Percentiles rank a stretch among this genome's conserved stretches.
Conservation (phyloP, 1,140 invertebrate genomes). For the Lepidurus couesii region DNA sequence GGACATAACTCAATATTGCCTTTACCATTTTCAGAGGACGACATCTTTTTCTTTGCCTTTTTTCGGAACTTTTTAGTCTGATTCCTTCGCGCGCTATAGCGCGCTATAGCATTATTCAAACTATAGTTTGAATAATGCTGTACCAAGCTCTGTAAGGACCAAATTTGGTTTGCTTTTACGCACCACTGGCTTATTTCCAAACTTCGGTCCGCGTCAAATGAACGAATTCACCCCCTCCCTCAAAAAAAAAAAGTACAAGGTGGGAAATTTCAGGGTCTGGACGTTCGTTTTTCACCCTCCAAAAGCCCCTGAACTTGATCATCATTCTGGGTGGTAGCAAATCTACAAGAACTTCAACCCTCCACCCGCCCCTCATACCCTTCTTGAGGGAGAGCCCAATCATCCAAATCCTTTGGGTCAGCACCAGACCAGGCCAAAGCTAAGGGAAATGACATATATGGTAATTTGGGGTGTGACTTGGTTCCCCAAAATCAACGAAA, state of each 20-base stretch:
- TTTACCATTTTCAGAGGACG: too few species aligned
- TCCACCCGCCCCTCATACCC: too few species aligned
- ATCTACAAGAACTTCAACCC: not conserved
- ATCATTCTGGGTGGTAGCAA: not conserved
- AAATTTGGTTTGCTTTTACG: constrained; percentile 1
- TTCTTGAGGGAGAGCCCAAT: not conserved
- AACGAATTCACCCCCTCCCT: not conserved
- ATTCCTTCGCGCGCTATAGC: not conserved
- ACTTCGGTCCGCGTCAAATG: not conserved
- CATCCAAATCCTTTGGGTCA: not conserved
- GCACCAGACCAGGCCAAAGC: not conserved
- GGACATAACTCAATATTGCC: not conserved
- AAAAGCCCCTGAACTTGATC: not conserved
- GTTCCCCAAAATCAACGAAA: not conserved
- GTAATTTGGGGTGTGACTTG: not conserved
- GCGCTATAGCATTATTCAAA: too few species aligned
- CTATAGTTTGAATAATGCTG: not conserved
- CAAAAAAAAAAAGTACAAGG: not conserved
- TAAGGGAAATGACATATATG: not conserved
- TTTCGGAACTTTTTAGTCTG: not conserved
- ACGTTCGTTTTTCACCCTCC: not conserved
- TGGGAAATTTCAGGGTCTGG: not conserved
- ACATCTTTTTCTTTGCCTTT: too few species aligned
- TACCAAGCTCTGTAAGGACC: not conserved
- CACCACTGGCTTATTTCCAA: not conserved